These are phyloP conservation scores for Anguilla pacifica DNA, from an alignment of 2,797 vertebrate genomes.

Conservation along the genomic window DNA sequence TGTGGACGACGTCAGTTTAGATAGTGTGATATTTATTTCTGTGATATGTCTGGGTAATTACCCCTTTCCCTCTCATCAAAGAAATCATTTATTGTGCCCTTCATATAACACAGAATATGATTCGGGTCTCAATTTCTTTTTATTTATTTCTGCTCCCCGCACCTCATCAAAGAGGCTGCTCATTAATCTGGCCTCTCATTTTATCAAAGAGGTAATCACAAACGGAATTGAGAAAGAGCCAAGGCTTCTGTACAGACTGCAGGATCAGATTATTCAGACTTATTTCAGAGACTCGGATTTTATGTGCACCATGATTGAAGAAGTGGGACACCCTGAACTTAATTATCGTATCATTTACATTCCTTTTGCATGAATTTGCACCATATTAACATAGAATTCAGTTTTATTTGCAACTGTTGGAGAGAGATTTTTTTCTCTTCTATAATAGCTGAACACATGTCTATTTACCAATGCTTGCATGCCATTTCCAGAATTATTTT, in stretches of 20 bases:
- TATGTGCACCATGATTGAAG: not conserved
- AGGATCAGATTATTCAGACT: slow-evolving; percentile 34
- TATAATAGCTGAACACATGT: slow-evolving; percentile 7
- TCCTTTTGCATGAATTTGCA: slow-evolving; percentile 52
- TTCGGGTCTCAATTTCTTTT: not conserved
- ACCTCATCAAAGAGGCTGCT: not conserved
- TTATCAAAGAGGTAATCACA: slow-evolving; percentile 39
- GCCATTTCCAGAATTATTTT: slow-evolving; percentile 13
- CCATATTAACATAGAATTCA: slow-evolving; percentile 26
- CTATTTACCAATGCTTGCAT: not conserved
- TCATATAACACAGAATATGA: not conserved
- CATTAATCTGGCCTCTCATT: slow-evolving; percentile 29
- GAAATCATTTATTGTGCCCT: not conserved
- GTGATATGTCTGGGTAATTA: not conserved
- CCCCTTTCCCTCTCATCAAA: not conserved
- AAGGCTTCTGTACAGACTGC: slow-evolving; percentile 2
- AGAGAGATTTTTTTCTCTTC: slow-evolving; percentile 1
- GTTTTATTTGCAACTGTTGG: slow-evolving; percentile 21
- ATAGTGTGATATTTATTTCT: not conserved
- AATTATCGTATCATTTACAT: slow-evolving; percentile 53
- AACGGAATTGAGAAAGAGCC: slow-evolving; percentile 26
- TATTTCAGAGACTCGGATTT: slow-evolving; percentile 32
- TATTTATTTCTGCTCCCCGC: not conserved
- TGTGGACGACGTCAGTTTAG: not conserved
- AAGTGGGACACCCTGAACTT: slow-evolving; percentile 8